Percentiles rank a stretch among this genome's conserved stretches.
Evolutionary conservation across 2,797 vertebrate species (phyloP).

Genomic region (Syndactyla subalaris): DNA sequence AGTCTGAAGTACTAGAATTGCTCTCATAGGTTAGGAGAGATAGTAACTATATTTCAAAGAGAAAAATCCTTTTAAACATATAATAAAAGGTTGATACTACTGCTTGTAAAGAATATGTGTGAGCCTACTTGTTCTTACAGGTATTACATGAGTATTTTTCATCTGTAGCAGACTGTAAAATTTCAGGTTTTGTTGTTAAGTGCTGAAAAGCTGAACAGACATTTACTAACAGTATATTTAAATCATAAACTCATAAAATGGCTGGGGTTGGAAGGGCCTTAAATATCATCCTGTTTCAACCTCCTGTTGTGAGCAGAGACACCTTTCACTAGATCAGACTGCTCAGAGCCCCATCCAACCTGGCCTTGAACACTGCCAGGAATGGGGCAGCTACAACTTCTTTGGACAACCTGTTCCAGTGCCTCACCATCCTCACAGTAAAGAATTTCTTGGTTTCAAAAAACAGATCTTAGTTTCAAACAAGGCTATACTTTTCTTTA

Average conservation of each 20-base stretch:
- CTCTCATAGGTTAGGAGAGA: not conserved
- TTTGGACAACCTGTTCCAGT: not conserved
- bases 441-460: not conserved
- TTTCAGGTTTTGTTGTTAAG: not conserved
- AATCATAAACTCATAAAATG: not conserved
- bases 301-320: not conserved
- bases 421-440: not conserved
- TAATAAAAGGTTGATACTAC: not conserved
- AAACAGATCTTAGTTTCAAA: not conserved
- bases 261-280: not conserved
- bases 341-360: not conserved
- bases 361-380: not conserved
- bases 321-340: not conserved
- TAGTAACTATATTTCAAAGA: not conserved
- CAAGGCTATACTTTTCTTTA: not conserved
- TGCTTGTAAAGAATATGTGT: not conserved
- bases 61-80: not conserved
- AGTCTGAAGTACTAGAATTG: not conserved
- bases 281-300: not conserved
- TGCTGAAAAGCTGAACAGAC: not conserved
- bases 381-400: not conserved
- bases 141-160: not conserved
- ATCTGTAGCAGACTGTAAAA: not conserved
- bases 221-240: not conserved
- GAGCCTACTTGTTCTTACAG: not conserved